phyloP scores from a whole-genome alignment of 2,888 invertebrate species.

The Calephelis perditalis region DNA sequence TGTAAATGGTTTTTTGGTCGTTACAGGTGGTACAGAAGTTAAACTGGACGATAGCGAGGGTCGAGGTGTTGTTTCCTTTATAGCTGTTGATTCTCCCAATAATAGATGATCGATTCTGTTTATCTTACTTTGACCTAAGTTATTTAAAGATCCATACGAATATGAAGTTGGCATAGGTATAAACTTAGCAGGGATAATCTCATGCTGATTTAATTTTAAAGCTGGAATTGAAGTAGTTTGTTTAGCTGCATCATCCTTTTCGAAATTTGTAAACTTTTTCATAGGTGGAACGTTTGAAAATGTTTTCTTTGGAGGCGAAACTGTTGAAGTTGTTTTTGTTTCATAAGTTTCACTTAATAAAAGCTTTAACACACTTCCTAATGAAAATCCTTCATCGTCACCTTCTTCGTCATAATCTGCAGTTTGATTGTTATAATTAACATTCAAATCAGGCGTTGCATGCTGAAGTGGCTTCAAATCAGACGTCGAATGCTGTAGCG shows the following conservation, averaged over 20 bases:
- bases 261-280: constrained; percentile 19
- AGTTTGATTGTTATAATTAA: constrained; percentile 31
- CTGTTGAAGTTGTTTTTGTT: constrained; percentile 47
- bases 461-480: no score
- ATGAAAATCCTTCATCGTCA: constrained; percentile 74
- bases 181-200: constrained; percentile 39
- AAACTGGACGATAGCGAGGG: constrained; percentile 35
- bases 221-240: constrained; percentile 17
- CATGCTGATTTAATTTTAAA: constrained; percentile 30
- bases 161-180: constrained; percentile 45
- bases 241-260: constrained; percentile 10
- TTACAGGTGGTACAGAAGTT: constrained; percentile 24
- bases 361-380: constrained; percentile 80
- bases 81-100: constrained; percentile 63
- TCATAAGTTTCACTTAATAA: constrained; percentile 72
- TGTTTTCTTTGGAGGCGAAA: constrained; percentile 31
- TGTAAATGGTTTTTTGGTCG: constrained; percentile 28
- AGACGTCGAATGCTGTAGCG: not conserved
- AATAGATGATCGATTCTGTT: constrained; percentile 66
- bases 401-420: constrained; percentile 55
- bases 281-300: constrained; percentile 26
- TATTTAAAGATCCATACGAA: constrained; percentile 44
- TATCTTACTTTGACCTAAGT: constrained; percentile 42
- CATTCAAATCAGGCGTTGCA: no score
- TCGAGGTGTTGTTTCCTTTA: constrained; percentile 46